A percentile compares a stretch with the other conserved stretches of the same genome.
Evolutionary conservation across 2,888 invertebrate genomes (phyloP).

Genomic region (Rhyacophila evoluta): DNA sequence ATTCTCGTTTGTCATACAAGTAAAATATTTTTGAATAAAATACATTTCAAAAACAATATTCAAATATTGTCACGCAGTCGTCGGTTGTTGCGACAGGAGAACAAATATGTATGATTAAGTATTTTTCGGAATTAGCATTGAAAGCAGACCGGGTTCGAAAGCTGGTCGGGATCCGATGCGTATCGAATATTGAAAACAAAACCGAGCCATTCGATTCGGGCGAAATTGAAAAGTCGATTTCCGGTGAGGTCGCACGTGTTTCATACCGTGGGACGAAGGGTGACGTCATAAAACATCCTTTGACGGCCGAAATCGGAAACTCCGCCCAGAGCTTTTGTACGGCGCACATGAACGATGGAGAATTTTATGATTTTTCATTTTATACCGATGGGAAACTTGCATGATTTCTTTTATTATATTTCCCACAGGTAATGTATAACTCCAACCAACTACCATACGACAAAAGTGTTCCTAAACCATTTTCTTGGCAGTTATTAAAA

Average conservation of each 20-base stretch:
- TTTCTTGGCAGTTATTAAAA: too few species aligned
- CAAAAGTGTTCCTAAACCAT: too few species aligned
- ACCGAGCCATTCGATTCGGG: conserved; percentile 35
- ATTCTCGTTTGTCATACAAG: too few species aligned
- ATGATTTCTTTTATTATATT: background rate
- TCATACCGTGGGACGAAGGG: background rate
- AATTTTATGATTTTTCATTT: conserved; percentile 7
- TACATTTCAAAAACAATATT: background rate
- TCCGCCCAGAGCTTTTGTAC: conserved; percentile 17
- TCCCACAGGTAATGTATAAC: too few species aligned
- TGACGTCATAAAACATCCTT: conserved; percentile 19
- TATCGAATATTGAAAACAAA: conserved; percentile 49
- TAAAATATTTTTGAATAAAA: background rate
- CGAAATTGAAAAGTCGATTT: conserved; percentile 22
- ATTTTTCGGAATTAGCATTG: conserved; percentile 5
- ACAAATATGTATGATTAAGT: conserved; percentile 19
- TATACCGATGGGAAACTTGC: background rate
- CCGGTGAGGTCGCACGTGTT: conserved; percentile 12
- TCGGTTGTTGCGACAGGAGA: background rate
- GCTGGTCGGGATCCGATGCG: conserved; percentile 25
- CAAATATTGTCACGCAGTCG: background rate
- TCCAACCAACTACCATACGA: too few species aligned
- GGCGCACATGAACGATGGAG: background rate
- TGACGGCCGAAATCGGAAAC: conserved; percentile 18
- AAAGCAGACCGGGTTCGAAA: background rate